Base-by-base conservation (phyloP, 2,888 invertebrate species). In the Clivina fossor region DNA sequence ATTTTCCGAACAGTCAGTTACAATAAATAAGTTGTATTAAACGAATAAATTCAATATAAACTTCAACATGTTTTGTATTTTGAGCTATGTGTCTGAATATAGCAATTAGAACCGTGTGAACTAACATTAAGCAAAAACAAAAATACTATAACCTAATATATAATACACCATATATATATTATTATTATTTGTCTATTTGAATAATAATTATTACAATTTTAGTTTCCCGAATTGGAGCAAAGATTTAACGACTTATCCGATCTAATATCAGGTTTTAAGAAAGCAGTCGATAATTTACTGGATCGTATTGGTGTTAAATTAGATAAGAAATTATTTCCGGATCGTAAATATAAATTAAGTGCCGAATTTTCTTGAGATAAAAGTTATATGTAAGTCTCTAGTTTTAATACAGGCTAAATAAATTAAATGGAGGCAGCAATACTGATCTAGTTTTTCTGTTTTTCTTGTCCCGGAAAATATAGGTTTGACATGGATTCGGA, bases 291-390 rank as follows among this genome's bases (percentile, higher is more conserved):
- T 13, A 73, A 73, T 60, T 65, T 80, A 28, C 76, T 81, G 54
- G 74, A 76, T 54, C 79, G 77, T 60, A 80, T 83, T 61, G 77
- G 79, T 26, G 66, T 74, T n/a, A 60, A 65, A 63, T 70, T 85
- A 43, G 82, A 88, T 70, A 71, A 76, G 11, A 70, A 71, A 0
- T 73, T 80, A 55, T 85, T 88, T 71, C 85, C 85, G 2, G 75
- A 78, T 30, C 77, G 78, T 55, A 77, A 80, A 55, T 81, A 84
- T 63, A 78, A 79, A 63, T 78, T 88, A 55, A 83, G 84, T 2
- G 81, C 84, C 50, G 83, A 85, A 66, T 90, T 83, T 73, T 78
- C 80, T 26, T 76, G 83, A 60, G 86, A 86, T 67, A 87, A 86
- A 71, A 78, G 82, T 68, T 86, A 87, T 71, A 73, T 89, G 82